phyloP scores from a whole-genome alignment of 2,888 invertebrate species.

The Beris morrisii region DNA sequence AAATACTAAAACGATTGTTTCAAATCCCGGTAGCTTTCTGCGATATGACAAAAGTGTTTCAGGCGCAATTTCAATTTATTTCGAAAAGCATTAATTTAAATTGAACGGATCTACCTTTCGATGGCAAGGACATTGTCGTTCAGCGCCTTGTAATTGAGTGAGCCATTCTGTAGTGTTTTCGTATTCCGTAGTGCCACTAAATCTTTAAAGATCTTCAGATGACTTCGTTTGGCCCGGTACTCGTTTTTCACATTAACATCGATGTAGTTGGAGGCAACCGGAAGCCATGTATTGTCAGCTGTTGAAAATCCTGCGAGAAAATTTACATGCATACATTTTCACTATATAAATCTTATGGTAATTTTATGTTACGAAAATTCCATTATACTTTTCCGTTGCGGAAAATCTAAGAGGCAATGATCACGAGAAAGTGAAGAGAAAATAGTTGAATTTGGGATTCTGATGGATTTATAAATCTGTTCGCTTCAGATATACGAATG shows the following conservation, averaged over 20 bases:
- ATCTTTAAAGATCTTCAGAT: conserved; percentile 63
- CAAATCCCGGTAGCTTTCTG: background rate
- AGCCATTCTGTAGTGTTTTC: conserved; percentile 58
- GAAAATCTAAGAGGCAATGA: too few relatives aligned
- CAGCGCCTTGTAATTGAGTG: conserved; percentile 59
- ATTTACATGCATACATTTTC: too few relatives aligned
- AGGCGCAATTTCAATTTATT: background rate
- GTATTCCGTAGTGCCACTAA: conserved; percentile 54
- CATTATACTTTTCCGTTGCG: too few relatives aligned
- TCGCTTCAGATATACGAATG: too few relatives aligned
- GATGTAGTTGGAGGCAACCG: conserved; percentile 60
- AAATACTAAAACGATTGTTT: conserved; percentile 6
- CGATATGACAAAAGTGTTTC: background rate
- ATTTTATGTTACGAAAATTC: too few relatives aligned
- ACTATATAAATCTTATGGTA: too few relatives aligned
- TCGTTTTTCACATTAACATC: conserved; percentile 63
- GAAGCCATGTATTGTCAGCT: conserved; percentile 52
- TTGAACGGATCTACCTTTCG: conserved; percentile 44
- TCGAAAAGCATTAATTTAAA: background rate
- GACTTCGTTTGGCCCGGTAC: conserved; percentile 55
- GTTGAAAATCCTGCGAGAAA: conserved; percentile 46
- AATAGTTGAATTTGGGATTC: background rate
- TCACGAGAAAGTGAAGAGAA: background rate
- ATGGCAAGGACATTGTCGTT: conserved; percentile 58
- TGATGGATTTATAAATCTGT: too few relatives aligned